Percentiles rank a stretch among this genome's conserved stretches.
Evolutionary conservation across 2,888 invertebrate species (phyloP).

Genomic region (Ypsolopha scabrella): DNA sequence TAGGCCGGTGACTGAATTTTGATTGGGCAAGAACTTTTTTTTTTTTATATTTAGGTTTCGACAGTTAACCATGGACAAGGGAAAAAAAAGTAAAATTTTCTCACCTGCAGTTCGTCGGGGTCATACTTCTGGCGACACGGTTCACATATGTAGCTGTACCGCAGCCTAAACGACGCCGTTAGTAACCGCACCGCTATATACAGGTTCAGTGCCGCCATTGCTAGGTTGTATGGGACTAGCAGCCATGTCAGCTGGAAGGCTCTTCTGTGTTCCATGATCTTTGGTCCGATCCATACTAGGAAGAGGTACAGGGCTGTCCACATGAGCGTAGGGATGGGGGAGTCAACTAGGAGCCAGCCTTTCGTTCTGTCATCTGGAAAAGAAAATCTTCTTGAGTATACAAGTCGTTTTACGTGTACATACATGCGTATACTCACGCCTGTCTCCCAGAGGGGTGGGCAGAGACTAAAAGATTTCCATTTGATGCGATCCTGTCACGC

Average conservation of each 20-base stretch:
- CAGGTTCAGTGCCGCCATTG: slow-evolving; percentile 84
- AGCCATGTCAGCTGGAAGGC: slow-evolving; percentile 82
- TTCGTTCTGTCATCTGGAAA: slow-evolving; percentile 81
- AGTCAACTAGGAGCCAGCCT: slow-evolving; percentile 89
- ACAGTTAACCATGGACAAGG: no score
- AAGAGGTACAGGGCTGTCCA: slow-evolving; percentile 80
- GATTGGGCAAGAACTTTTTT: no score
- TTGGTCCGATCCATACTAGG: slow-evolving; percentile 85
- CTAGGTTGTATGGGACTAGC: slow-evolving; percentile 86
- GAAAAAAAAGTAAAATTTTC: slow-evolving; percentile 8
- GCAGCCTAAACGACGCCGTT: slow-evolving; percentile 77
- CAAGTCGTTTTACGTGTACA: no score
- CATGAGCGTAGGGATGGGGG: slow-evolving; percentile 78
- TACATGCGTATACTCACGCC: no score
- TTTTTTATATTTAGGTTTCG: no score
- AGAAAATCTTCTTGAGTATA: slow-evolving; percentile 1
- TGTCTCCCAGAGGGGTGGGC: no score
- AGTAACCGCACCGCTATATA: slow-evolving; percentile 86
- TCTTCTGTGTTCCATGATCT: slow-evolving; percentile 80
- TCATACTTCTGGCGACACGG: slow-evolving; percentile 83
- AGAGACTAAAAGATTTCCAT: no score
- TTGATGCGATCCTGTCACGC: no score
- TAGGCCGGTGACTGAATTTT: no score
- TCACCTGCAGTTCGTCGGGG: slow-evolving; percentile 86
- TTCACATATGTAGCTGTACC: slow-evolving; percentile 90